Evolutionary conservation across 2,113 vertebrate species (phyloP), one percentile per base, ranked within the genome.

Genomic region (Nanorana parkeri): DNA sequence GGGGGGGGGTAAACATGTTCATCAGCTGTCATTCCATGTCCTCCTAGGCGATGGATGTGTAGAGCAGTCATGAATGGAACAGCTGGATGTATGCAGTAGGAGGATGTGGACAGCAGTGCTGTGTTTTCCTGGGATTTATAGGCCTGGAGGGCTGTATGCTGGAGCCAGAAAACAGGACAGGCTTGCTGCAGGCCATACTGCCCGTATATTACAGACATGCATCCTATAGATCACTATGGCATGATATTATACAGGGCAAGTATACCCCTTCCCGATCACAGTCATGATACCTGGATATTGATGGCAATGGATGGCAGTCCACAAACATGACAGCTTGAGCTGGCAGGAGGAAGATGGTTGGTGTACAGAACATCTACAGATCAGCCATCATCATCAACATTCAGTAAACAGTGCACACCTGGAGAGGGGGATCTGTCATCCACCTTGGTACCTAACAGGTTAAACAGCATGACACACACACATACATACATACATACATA

Each of bases 301-400:
- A 68, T 20, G 23, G 77, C 65, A 19, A 15, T 67, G 64, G 64
- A n/a, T 55, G n/a, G n/a, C n/a, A n/a, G n/a, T n/a, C n/a, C n/a
- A n/a, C n/a, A n/a, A n/a, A n/a, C n/a, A n/a, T n/a, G n/a, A n/a
- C 52, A 60, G 77, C 51, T 60, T n/a, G n/a, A 60, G 29, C 78
- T 80, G 78, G 69, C 78, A 80, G 66, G n/a, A 80, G 8, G 66
- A 21, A 61, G 23, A 61, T 80, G 67, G 47, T 55, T 60, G 77
- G 8, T 36, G 32, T 36, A 36, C 32, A 36, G 32, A 36, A 36
- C 8, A 7, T 3, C 3, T 32, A 3, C n/a, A n/a, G n/a, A 32
- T 32, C 29, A 32, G 29, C 3, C 29, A 32, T 32, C 24, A 78
- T 56, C 63, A 67, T 76, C 24, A 3, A 29, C 55, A 75, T 28